Conservation (phyloP, 2,888 invertebrate genomes). For the Sarcophaga rosellei region DNA sequence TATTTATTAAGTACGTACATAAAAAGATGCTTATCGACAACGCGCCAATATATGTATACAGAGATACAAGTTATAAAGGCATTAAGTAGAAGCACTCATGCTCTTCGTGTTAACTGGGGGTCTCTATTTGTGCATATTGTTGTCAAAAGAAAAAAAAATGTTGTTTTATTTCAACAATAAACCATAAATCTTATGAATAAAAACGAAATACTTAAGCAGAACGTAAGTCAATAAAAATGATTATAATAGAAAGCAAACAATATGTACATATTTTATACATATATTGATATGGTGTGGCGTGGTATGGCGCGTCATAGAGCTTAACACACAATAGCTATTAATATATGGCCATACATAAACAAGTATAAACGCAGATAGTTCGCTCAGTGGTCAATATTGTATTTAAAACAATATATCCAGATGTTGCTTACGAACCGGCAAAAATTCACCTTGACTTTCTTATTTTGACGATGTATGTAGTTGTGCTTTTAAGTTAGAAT, state of each 20-base stretch:
- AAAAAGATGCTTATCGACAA: no score
- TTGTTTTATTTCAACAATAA: slow-evolving; percentile 56
- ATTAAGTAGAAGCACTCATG: not conserved
- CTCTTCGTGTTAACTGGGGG: not conserved
- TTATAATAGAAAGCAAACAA: not conserved
- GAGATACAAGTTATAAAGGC: not conserved
- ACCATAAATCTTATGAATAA: slow-evolving; percentile 42
- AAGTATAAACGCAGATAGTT: not conserved
- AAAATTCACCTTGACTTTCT: slow-evolving; percentile 36
- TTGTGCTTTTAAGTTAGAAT: not conserved
- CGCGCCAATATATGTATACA: not conserved
- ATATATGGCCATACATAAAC: not conserved
- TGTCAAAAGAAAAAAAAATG: slow-evolving; percentile 10
- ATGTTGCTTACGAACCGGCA: slow-evolving; percentile 24
- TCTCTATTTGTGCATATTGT: not conserved
- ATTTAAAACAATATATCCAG: slow-evolving; percentile 10
- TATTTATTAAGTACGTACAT: not conserved
- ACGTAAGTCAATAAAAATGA: slow-evolving; percentile 8
- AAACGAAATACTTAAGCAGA: slow-evolving; percentile 9
- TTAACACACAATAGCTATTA: not conserved
- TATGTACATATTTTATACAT: not conserved
- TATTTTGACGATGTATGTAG: not conserved
- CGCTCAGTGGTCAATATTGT: not conserved
- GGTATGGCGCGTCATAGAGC: slow-evolving; percentile 1
- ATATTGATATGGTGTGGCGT: slow-evolving; percentile 13